Evolutionary conservation across 2,113 vertebrate species (phyloP), one percentile per base, ranked within the genome.

Genomic region (Atherinomorus stipes): DNA sequence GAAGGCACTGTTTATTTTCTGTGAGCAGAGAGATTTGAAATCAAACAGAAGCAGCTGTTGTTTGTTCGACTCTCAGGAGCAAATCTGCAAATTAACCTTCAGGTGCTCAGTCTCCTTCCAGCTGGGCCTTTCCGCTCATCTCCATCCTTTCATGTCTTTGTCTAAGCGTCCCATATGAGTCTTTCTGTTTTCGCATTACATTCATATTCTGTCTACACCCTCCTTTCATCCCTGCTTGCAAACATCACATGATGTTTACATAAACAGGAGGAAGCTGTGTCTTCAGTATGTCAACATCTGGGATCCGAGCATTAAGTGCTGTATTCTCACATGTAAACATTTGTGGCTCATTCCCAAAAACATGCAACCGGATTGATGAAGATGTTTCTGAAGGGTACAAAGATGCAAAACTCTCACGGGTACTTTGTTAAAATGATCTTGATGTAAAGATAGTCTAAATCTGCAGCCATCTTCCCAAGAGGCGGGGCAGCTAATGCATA

Each of bases 21-120:
- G n/a, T 7, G 7, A 63, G 50, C 65, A 21, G 51, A 75, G 57
- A 58, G 44, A 72, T 56, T 76, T 61, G 12, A 77, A 81, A 84
- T 81, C 83, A 85, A 84, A 87, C 83, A 84, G 65, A 79, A 72
- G 77, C 80, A 87, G 88, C 85, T 87, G 83, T 58, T 89, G 74
- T 87, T 85, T 87, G 77, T 79, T 76, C 4, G 60, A 78, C 67
- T 86, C 83, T 81, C 69, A 18, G 64, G 78, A 81, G 78, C 66
- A 84, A 80, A 85, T 77, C 75, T 77, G 62, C 80, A 85, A 77
- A 87, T 85, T 81, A 84, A 85, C 80, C 85, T 81, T 67, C 23
- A 23, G 66, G 75, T 87, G 63, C 85, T 42, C 71, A 40, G 59
- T 68, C 52, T 57, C 64, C 51, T 44, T 69, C 78, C 75, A 87